These are phyloP conservation scores for Pseudomyrmex concolor DNA, from an alignment of 1,140 invertebrate genomes.

Conservation along the genomic window DNA sequence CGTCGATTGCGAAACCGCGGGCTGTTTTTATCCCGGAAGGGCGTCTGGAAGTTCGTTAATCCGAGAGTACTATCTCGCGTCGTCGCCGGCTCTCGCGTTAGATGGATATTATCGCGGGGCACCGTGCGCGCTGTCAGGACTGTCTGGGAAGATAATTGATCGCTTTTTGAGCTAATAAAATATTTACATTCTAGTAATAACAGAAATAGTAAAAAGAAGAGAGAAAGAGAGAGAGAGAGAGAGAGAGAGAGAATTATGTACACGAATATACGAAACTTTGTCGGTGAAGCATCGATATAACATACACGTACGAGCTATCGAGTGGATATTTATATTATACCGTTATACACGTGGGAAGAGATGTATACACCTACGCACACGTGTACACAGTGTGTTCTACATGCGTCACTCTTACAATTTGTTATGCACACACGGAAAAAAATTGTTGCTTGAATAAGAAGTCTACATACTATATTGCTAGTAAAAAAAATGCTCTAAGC, in stretches of 20 bases:
- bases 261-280: not conserved
- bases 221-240: too few relatives aligned
- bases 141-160: not conserved
- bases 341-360: not conserved
- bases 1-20: slow-evolving; percentile 14
- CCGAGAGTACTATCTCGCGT: not conserved
- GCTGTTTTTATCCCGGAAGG: slow-evolving; percentile 33
- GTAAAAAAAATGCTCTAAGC: too few relatives aligned
- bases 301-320: not conserved
- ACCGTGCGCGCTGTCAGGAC: not conserved
- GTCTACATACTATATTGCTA: too few relatives aligned
- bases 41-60: slow-evolving; percentile 16
- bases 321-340: not conserved
- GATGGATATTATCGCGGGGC: not conserved
- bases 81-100: not conserved
- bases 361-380: not conserved
- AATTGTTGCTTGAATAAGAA: too few relatives aligned
- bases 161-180: not conserved
- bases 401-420: not conserved
- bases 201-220: not conserved
- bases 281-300: not conserved
- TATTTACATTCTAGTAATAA: not conserved
- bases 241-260: too few relatives aligned
- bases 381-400: not conserved
- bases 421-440: too few relatives aligned